Evolutionary conservation across 2,888 invertebrate species (phyloP).

Genomic region (Nemoura dubitans): DNA sequence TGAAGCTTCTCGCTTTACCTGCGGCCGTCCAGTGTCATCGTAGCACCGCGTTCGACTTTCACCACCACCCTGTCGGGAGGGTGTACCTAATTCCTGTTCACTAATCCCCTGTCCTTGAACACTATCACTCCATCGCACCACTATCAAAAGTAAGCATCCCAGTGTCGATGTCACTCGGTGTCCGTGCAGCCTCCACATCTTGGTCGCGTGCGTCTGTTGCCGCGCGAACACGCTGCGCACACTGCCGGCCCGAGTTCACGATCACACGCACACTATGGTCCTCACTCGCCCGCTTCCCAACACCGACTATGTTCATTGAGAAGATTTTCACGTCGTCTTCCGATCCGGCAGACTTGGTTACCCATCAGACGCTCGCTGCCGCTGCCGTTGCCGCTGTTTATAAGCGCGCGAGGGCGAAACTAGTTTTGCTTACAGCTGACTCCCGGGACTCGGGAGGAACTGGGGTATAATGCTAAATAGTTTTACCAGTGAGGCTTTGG

Average conservation of each 20-base stretch:
- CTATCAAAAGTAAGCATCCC: not conserved
- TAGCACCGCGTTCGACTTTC: slow-evolving; percentile 50
- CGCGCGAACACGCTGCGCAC: not conserved
- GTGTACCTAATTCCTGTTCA: slow-evolving; percentile 36
- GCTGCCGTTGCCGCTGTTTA: not conserved
- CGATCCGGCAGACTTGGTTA: not conserved
- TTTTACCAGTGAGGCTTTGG: not conserved
- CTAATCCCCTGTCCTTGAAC: slow-evolving; percentile 26
- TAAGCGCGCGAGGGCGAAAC: not conserved
- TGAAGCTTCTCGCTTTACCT: slow-evolving; percentile 46
- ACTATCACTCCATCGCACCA: not conserved
- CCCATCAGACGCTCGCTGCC: not conserved
- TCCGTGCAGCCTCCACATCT: not conserved
- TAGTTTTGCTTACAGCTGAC: not conserved
- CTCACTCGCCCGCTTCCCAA: slow-evolving; percentile 39
- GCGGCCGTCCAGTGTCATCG: slow-evolving; percentile 51
- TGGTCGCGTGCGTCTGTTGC: not conserved
- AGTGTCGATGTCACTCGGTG: slow-evolving; percentile 1
- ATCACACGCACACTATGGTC: slow-evolving; percentile 38
- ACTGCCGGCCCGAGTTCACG: slow-evolving; percentile 14
- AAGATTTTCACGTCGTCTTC: slow-evolving; percentile 4
- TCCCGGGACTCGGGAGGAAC: not conserved
- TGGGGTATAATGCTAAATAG: not conserved
- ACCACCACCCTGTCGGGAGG: slow-evolving; percentile 12
- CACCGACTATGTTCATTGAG: slow-evolving; percentile 42